phyloP scores from a whole-genome alignment of 2,113 vertebrate species.

The Sander lucioperca region DNA sequence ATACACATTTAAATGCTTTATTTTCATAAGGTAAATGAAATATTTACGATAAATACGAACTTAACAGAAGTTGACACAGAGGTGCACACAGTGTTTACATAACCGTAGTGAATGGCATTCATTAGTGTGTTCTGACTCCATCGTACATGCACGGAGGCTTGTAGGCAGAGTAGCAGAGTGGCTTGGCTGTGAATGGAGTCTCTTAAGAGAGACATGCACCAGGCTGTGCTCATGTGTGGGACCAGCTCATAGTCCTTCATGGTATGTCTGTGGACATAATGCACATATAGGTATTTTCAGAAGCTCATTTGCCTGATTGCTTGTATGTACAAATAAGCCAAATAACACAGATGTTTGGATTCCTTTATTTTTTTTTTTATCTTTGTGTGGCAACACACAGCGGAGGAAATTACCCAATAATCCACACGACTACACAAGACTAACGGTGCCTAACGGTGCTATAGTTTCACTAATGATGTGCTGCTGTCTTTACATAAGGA shows the following conservation, averaged over 20 bases:
- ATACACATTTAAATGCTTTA: slow-evolving; percentile 22
- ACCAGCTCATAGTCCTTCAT: slow-evolving; percentile 22
- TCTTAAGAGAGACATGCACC: slow-evolving; percentile 31
- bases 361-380: not conserved
- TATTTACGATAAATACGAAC: slow-evolving; percentile 19
- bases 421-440: slow-evolving; percentile 26
- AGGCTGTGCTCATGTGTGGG: slow-evolving; percentile 33
- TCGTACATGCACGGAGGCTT: slow-evolving; percentile 31
- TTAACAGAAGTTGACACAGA: slow-evolving; percentile 8
- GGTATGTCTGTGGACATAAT: not conserved
- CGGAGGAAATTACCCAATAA: slow-evolving; percentile 27
- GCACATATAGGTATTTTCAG: not conserved
- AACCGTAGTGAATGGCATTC: slow-evolving; percentile 30
- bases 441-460: not conserved
- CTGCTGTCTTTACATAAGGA: slow-evolving; percentile 44
- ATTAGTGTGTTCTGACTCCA: slow-evolving; percentile 50
- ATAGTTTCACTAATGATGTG: slow-evolving; percentile 47
- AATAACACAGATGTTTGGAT: not conserved
- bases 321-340: not conserved
- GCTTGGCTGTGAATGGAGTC: slow-evolving; percentile 49
- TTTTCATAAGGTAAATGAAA: slow-evolving; percentile 27
- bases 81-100: slow-evolving; percentile 35
- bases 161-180: slow-evolving; percentile 31
- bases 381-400: slow-evolving; percentile 35
- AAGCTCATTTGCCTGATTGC: not conserved